These are phyloP conservation scores for Pangasius sanitwongsei DNA, from an alignment of 2,797 vertebrate genomes.

Conservation along the genomic window DNA sequence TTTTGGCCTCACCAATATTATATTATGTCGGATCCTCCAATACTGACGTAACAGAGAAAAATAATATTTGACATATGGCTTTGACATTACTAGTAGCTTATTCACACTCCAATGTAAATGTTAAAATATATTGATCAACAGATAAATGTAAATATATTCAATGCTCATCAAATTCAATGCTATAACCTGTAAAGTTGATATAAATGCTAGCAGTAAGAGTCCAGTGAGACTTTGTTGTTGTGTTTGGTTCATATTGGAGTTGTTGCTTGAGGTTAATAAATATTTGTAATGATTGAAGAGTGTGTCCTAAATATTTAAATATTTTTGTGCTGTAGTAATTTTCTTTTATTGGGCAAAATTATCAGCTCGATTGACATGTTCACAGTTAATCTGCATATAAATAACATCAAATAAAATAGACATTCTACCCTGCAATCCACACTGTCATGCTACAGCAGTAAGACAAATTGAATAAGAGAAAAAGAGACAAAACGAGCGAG, in stretches of 20 bases:
- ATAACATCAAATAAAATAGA: neutral
- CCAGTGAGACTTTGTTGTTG: neutral
- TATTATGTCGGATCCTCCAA: neutral
- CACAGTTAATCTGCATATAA: conserved; percentile 10
- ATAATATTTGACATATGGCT: neutral
- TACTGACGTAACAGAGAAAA: neutral
- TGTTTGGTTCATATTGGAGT: neutral
- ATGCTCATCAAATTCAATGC: neutral
- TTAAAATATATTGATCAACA: neutral
- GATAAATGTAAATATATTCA: neutral
- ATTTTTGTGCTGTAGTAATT: conserved; percentile 19
- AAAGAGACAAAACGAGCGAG: neutral
- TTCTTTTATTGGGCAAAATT: neutral
- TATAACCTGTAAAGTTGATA: neutral
- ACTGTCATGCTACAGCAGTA: neutral
- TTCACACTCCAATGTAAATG: neutral
- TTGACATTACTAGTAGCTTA: neutral
- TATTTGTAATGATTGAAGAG: neutral
- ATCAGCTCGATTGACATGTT: neutral
- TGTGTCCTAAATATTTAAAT: neutral
- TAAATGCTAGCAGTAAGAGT: neutral
- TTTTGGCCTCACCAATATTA: neutral
- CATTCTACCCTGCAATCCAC: neutral
- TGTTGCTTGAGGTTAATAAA: neutral
- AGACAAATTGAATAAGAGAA: neutral